These are phyloP conservation scores for Cygnus buccinator DNA, from an alignment of 2,113 vertebrate species.

Conservation along the genomic window DNA sequence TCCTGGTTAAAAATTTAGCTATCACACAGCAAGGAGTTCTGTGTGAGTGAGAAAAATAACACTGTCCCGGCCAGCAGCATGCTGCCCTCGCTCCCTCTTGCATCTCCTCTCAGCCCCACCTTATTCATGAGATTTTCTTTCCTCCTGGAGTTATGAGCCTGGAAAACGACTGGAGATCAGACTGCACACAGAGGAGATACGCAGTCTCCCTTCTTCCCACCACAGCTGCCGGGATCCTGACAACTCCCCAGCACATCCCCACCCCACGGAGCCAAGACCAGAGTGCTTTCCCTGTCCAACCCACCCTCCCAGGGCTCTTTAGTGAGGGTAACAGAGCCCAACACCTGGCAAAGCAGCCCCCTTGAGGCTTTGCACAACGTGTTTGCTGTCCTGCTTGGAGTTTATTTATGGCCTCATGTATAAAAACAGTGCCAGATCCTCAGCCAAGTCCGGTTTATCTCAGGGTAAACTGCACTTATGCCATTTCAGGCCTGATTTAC, in stretches of 20 bases:
- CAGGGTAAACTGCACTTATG: neutral
- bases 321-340: neutral
- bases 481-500: constrained; percentile 35
- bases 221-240: neutral
- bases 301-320: neutral
- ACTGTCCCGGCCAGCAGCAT: neutral
- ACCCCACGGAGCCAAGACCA: neutral
- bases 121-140: neutral
- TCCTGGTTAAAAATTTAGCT: neutral
- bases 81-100: neutral
- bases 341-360: neutral
- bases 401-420: neutral
- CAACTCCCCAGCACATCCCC: neutral
- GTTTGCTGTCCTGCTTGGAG: neutral
- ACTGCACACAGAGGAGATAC: neutral
- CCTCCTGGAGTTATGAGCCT: neutral
- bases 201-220: neutral
- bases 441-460: constrained; percentile 57
- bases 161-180: neutral
- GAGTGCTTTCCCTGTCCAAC: neutral
- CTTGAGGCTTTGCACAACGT: neutral
- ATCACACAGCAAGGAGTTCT: neutral
- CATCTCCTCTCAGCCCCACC: neutral
- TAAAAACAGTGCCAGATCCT: constrained; percentile 21
- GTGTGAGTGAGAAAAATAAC: neutral